Conservation (phyloP, 2,888 invertebrate species). For the Andrena dorsata region DNA sequence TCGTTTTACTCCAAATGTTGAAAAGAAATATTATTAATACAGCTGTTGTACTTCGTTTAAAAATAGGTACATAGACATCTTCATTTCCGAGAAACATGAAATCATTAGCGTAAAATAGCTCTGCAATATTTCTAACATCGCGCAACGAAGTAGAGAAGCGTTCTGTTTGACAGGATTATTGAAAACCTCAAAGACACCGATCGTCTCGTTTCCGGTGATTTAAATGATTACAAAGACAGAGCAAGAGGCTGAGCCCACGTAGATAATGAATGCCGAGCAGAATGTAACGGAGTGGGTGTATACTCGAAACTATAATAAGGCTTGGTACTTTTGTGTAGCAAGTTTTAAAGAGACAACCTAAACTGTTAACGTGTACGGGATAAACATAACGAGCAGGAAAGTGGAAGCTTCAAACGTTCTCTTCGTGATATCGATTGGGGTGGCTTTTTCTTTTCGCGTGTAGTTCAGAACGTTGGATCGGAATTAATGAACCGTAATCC, state of each 20-base stretch:
- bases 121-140: background rate
- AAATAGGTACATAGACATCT: too few species aligned
- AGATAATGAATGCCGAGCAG: conserved; percentile 8
- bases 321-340: conserved; percentile 60
- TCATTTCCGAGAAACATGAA: too few species aligned
- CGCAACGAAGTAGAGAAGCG: background rate
- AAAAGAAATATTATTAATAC: too few species aligned
- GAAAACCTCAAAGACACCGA: conserved; percentile 18
- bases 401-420: conserved; percentile 73
- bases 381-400: conserved; percentile 70
- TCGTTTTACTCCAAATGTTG: too few species aligned
- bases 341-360: conserved; percentile 68
- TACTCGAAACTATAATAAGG: conserved; percentile 46
- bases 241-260: background rate
- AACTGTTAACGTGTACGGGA: conserved; percentile 62
- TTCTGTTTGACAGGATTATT: background rate
- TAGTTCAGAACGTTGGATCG: conserved; percentile 77
- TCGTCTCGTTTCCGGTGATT: conserved; percentile 30
- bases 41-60: too few species aligned
- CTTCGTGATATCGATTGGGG: conserved; percentile 72
- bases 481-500: conserved; percentile 83
- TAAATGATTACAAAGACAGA: conserved; percentile 19
- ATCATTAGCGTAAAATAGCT: too few species aligned
- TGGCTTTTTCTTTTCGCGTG: conserved; percentile 77
- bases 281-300: conserved; percentile 14